phyloP scores from a whole-genome alignment of 92 coral and sea anemone genomes.

The Porites evermanni region DNA sequence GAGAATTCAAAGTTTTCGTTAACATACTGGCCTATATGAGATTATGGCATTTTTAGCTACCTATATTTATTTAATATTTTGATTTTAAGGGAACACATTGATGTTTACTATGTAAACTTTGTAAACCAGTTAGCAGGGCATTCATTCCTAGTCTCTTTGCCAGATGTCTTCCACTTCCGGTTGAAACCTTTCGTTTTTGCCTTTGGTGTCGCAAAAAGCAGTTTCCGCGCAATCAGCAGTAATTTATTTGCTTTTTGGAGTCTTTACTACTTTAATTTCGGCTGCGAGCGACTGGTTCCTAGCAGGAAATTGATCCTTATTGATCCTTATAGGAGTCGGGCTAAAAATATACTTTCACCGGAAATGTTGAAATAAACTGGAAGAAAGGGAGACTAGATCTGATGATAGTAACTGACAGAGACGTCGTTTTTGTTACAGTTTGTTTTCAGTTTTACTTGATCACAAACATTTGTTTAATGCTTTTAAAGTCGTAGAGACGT shows the following conservation, averaged over 20 bases:
- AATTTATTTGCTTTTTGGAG: too few relatives aligned
- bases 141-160: background rate
- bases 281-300: too few relatives aligned
- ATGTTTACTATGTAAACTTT: conserved; percentile 54
- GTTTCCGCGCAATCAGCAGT: too few relatives aligned
- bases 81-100: conserved; percentile 9
- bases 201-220: too few relatives aligned
- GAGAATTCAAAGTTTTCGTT: background rate
- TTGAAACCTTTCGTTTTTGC: too few relatives aligned
- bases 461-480: conserved; percentile 25
- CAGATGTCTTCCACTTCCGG: background rate
- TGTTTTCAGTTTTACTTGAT: conserved; percentile 21
- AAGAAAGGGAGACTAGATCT: background rate
- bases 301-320: too few relatives aligned
- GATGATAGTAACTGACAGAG: background rate
- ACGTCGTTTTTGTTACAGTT: background rate
- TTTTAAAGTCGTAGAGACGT: background rate
- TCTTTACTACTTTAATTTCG: too few relatives aligned
- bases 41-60: background rate
- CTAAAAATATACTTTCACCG: background rate
- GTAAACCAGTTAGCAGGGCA: background rate
- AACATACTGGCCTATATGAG: background rate
- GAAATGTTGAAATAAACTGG: background rate
- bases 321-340: too few relatives aligned
- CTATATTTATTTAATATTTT: background rate